Evolutionary conservation across 2,888 invertebrate species (phyloP).

Genomic region (Drosophila subsilvestris): DNA sequence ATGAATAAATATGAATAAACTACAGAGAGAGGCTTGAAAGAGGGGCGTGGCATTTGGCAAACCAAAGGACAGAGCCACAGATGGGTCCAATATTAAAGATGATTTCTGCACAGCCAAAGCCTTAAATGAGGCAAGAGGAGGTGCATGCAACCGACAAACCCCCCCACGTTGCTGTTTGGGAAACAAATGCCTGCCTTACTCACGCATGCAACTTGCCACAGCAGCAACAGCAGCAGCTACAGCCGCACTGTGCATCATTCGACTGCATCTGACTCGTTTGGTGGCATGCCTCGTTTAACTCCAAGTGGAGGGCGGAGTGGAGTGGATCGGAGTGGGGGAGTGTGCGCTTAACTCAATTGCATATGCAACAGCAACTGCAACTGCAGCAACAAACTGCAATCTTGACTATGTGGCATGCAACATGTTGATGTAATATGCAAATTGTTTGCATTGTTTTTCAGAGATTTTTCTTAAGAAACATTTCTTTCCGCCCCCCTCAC

Average conservation of each 20-base stretch:
- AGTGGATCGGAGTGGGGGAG: too few species aligned
- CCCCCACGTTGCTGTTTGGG: constrained; percentile 49
- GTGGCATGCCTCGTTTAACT: constrained; percentile 67
- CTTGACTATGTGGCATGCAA: constrained; percentile 63
- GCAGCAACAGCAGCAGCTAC: constrained; percentile 35
- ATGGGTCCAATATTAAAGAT: constrained; percentile 6
- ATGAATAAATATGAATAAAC: constrained; percentile 11
- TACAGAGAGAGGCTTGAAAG: neutral
- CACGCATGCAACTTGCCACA: constrained; percentile 49
- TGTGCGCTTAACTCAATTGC: constrained; percentile 69
- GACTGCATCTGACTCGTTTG: constrained; percentile 6
- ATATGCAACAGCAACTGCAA: constrained; percentile 67
- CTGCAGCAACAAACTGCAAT: constrained; percentile 38
- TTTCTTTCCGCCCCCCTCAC: constrained; percentile 1
- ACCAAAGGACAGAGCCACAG: constrained; percentile 19
- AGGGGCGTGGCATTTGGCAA: constrained; percentile 20
- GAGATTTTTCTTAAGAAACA: constrained; percentile 58
- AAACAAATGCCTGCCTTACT: constrained; percentile 50
- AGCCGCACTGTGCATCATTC: constrained; percentile 15
- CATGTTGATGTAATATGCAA: constrained; percentile 80
- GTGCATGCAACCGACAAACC: constrained; percentile 27
- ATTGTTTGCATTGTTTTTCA: constrained; percentile 65
- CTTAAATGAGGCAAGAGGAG: constrained; percentile 34
- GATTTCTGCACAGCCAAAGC: constrained; percentile 25
- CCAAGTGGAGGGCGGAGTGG: constrained; percentile 21